Base-by-base conservation (phyloP, 2,888 invertebrate species). In the Eucriotettix oculatus region DNA sequence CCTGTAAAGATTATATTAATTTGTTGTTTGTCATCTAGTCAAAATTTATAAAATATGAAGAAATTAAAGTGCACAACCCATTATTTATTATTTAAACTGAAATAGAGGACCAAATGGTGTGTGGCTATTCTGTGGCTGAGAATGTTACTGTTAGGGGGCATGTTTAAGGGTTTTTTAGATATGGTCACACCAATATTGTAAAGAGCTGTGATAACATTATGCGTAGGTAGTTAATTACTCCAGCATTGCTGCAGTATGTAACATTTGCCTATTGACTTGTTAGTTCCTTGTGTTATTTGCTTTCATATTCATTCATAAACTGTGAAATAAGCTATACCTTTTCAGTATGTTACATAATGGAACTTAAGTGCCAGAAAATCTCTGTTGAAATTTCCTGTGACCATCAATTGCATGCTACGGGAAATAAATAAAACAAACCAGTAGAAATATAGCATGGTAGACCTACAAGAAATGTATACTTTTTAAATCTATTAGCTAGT, bases 381-480 rank as follows among this genome's bases (percentile, higher is more conserved):
- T 59, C 52, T 48, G 43, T 54, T 57, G 43, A 52, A 60, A 60
- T 60, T 53, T 55, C 60, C 53, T 57, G 61, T 61, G 59, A 59
- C 52, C 61, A 43, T 59, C 54, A 48, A 59, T 53, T 56, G 61
- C 61, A 61, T 61, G 61, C 61, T 54, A 48, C 59, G 61, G 58
- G 58, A 58, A 53, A 60, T 60, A 57, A 53, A 53, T 29, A 58
- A 42, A 55, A 17, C 42, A 54, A 54, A 57, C 54, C 56, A 58
- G 59, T 63, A 63, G 63, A 52, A 60, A 52, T 56, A 62, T 62
- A 62, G 63, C 63, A 63, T 63, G 63, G 63, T 63, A 62, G 62
- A 57, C 42, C 57, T 59, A 61, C 58, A 55, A 60, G 60, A 57
- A 63, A 57, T 63, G 63, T 63, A 63, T 62, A 60, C 52, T 62